Evolutionary conservation across 2,113 vertebrate species (phyloP).

Genomic region (Nyctibius bracteatus): DNA sequence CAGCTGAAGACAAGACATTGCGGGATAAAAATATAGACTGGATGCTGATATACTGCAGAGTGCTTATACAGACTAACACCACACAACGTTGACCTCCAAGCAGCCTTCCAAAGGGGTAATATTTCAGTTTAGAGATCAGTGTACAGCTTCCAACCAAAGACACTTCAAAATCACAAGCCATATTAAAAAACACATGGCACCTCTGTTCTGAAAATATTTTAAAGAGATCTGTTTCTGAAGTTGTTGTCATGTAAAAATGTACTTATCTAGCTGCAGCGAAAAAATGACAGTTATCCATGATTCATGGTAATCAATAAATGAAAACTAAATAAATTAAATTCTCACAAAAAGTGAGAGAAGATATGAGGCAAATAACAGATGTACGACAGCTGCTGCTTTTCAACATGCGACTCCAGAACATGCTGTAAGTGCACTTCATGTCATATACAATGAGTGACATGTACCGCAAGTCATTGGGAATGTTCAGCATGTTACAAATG

Average conservation of each 20-base stretch:
- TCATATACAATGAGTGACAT: fast-evolving
- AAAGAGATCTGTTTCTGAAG: neutral
- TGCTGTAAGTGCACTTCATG: fast-evolving
- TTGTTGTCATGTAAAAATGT: neutral
- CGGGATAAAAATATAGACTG: neutral
- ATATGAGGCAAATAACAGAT: neutral
- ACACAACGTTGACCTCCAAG: neutral
- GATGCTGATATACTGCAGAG: neutral
- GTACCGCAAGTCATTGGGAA: neutral
- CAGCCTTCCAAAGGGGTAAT: neutral
- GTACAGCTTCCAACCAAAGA: neutral
- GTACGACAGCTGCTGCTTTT: neutral
- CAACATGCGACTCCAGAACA: neutral
- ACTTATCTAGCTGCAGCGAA: neutral
- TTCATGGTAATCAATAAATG: neutral
- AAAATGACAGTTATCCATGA: neutral
- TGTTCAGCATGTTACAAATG: neutral
- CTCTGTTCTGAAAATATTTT: neutral
- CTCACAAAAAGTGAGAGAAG: neutral
- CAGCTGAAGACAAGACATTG: neutral
- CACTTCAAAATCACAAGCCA: neutral
- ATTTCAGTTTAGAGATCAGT: neutral
- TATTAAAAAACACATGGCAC: neutral
- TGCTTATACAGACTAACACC: neutral
- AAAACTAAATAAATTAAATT: neutral